phyloP scores from a whole-genome alignment of 2,888 invertebrate genomes.

The Neoitamus cyanurus region DNA sequence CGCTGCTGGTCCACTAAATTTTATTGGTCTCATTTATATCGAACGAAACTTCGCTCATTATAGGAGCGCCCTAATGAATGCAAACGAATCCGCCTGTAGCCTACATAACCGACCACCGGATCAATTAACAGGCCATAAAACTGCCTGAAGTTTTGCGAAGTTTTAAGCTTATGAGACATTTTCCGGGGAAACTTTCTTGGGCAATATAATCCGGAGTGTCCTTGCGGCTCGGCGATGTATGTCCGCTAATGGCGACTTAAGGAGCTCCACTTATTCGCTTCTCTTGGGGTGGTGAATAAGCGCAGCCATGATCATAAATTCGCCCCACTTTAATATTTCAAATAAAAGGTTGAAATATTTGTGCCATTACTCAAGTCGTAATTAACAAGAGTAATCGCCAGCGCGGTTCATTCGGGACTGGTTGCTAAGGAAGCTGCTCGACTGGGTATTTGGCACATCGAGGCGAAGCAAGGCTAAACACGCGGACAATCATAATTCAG shows the following conservation, averaged over 20 bases:
- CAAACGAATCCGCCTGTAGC: background rate
- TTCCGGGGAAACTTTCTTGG: background rate
- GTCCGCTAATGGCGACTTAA: background rate
- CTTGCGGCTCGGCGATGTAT: background rate
- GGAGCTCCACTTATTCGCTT: background rate
- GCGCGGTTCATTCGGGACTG: background rate
- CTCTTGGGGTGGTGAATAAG: background rate
- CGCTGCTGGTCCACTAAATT: background rate
- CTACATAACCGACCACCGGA: background rate
- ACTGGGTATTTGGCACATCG: background rate
- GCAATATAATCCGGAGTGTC: background rate
- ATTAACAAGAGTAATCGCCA: background rate
- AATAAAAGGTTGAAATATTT: background rate
- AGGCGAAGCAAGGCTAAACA: background rate
- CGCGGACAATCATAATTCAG: background rate
- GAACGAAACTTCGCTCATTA: background rate
- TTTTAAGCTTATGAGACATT: background rate
- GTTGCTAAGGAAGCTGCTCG: background rate
- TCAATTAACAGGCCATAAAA: slow-evolving; percentile 1
- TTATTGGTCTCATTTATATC: background rate
- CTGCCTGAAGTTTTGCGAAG: background rate
- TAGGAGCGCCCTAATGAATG: background rate
- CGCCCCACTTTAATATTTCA: background rate
- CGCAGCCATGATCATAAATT: background rate
- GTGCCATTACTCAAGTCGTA: background rate